Percentiles rank a stretch among this genome's conserved stretches.
phyloP scores from a whole-genome alignment of 2,797 vertebrate genomes.

The Ciconia nigra region DNA sequence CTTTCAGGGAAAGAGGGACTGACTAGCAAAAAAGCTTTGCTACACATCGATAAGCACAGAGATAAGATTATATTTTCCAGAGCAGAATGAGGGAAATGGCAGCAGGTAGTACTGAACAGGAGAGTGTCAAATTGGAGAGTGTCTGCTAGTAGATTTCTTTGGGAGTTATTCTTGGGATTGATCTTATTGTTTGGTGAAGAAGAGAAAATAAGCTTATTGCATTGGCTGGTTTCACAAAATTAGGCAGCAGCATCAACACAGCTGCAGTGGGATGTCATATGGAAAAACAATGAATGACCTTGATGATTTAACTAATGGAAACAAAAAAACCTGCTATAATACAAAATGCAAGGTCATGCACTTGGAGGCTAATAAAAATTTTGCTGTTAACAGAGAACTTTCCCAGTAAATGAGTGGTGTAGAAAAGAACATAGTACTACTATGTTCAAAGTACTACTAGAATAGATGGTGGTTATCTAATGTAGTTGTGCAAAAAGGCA shows the following conservation, averaged over 20 bases:
- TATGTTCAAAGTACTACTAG: background rate
- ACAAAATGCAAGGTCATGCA: background rate
- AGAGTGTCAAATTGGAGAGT: background rate
- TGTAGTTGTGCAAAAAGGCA: background rate
- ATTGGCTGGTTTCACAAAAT: background rate
- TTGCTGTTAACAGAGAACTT: background rate
- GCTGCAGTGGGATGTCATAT: background rate
- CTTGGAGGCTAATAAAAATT: background rate
- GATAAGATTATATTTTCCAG: background rate
- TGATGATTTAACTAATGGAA: background rate
- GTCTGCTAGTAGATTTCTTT: background rate
- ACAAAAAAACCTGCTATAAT: background rate
- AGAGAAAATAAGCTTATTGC: background rate
- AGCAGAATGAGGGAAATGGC: background rate
- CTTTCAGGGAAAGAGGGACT: background rate
- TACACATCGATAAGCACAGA: background rate
- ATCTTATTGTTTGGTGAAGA: background rate
- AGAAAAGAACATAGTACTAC: background rate
- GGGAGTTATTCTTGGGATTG: background rate
- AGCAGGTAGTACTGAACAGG: background rate
- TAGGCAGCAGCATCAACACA: background rate
- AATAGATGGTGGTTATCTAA: background rate
- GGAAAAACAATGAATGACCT: background rate
- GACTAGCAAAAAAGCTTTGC: background rate
- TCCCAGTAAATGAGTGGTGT: background rate